These are phyloP conservation scores for Centrocercus urophasianus DNA, from an alignment of 2,113 vertebrate species.

Conservation along the genomic window DNA sequence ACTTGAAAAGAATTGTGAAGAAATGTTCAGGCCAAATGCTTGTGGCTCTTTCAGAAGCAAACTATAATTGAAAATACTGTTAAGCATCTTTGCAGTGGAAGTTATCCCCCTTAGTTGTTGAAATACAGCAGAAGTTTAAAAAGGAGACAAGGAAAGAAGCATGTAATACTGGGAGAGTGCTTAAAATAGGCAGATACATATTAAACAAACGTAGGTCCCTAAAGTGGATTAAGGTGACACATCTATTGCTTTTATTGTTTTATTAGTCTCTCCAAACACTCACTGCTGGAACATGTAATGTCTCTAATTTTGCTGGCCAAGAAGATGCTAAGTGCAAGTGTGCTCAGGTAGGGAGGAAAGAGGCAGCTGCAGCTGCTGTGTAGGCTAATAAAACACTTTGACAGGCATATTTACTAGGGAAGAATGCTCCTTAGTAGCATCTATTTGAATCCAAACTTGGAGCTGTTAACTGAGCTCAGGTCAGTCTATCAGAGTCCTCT, in stretches of 20 bases:
- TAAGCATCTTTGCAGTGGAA: not conserved
- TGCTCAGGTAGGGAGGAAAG: not conserved
- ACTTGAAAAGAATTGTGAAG: not conserved
- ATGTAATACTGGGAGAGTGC: not conserved
- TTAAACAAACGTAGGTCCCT: not conserved
- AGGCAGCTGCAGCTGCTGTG: not conserved
- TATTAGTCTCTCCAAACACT: not conserved
- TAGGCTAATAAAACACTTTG: not conserved
- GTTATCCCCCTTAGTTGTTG: not conserved
- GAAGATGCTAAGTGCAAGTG: not conserved
- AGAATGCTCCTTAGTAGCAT: fast-evolving
- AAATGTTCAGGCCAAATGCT: not conserved
- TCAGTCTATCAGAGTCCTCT: not conserved
- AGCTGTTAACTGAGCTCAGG: not conserved
- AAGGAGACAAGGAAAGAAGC: not conserved
- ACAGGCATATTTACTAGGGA: not conserved
- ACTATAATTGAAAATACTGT: not conserved
- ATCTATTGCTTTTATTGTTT: not conserved
- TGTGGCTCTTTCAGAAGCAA: not conserved
- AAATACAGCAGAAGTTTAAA: not conserved
- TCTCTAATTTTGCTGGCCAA: not conserved
- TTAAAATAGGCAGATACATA: not conserved
- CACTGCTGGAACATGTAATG: not conserved
- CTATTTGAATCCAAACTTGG: not conserved
- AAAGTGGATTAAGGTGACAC: not conserved